Conservation (phyloP, 2,797 vertebrate genomes). For the Peromyscus aztecus region DNA sequence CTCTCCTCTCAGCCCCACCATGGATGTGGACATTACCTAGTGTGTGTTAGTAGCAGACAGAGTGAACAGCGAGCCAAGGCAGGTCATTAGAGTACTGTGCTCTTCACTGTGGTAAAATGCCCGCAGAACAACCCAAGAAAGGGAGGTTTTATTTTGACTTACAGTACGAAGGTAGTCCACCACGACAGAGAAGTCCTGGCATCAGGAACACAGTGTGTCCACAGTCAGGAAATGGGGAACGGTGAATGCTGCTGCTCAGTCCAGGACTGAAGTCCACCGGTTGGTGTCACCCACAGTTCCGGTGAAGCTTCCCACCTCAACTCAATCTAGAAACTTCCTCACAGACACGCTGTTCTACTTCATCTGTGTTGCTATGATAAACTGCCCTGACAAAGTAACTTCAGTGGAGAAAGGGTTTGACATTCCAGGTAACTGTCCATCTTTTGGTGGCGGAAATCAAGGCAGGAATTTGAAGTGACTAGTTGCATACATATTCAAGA, state of each 20-base stretch:
- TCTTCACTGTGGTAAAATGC: neutral
- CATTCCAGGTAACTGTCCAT: too few relatives aligned
- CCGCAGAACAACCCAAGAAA: neutral
- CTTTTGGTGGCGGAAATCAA: neutral
- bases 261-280: neutral
- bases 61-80: accelerated
- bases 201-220: neutral
- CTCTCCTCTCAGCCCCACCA: accelerated
- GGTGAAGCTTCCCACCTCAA: neutral
- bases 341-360: neutral
- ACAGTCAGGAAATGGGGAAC: neutral
- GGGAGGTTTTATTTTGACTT: neutral
- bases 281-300: too few relatives aligned
- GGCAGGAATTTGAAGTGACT: neutral
- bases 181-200: neutral
- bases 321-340: neutral
- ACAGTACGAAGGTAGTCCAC: neutral
- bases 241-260: too few relatives aligned
- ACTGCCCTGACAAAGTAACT: neutral
- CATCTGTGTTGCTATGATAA: neutral
- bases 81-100: too few relatives aligned
- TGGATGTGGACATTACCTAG: accelerated
- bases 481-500: neutral
- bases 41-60: neutral
- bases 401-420: neutral